phyloP scores from a whole-genome alignment of 2,113 vertebrate genomes.

The Cichladusa arquata region DNA sequence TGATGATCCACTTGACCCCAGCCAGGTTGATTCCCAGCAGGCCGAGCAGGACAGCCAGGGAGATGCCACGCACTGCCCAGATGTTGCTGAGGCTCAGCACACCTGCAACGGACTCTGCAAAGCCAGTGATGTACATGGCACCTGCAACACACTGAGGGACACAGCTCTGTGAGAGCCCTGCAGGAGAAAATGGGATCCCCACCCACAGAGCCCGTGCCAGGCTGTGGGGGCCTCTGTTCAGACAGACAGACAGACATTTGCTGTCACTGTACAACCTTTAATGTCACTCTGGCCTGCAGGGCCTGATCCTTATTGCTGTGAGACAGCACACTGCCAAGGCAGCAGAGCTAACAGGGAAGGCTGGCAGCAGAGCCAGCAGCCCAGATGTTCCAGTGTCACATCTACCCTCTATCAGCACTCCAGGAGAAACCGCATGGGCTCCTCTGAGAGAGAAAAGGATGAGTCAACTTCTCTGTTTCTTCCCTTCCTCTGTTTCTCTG shows the following conservation, averaged over 20 bases:
- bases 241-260: neutral
- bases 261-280: neutral
- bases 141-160: slow-evolving; percentile 90
- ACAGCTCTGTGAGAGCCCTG: fast-evolving
- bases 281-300: neutral
- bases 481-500: neutral
- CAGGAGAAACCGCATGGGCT: neutral
- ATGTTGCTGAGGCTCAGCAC: slow-evolving; percentile 82
- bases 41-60: slow-evolving; percentile 82
- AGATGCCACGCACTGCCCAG: slow-evolving; percentile 89
- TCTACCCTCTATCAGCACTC: neutral
- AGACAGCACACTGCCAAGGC: neutral
- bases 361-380: neutral
- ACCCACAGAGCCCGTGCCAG: fast-evolving
- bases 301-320: neutral
- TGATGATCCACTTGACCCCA: slow-evolving; percentile 94
- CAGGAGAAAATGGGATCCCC: fast-evolving
- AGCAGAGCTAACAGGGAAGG: neutral
- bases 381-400: neutral
- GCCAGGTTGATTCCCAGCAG: slow-evolving; percentile 96
- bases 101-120: slow-evolving; percentile 89
- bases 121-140: slow-evolving; percentile 96
- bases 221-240: neutral
- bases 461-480: neutral
- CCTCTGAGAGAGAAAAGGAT: neutral